These are phyloP conservation scores for Drosophila sproati DNA, from an alignment of 1,140 invertebrate species.

Conservation along the genomic window DNA sequence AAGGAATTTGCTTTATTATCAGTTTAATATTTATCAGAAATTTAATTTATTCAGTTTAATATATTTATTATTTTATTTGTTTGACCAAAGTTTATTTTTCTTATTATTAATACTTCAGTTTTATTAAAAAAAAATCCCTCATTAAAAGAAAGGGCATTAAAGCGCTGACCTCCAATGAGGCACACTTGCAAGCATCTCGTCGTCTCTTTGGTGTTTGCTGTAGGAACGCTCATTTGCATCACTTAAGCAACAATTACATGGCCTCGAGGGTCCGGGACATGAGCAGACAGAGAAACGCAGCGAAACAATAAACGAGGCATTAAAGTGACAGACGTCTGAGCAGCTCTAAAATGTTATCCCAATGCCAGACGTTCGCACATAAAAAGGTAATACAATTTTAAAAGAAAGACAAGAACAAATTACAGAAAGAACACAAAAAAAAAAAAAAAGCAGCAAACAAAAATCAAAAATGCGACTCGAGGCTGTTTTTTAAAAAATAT, in stretches of 20 bases:
- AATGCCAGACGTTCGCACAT: constrained; percentile 45
- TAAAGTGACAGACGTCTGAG: constrained; percentile 43
- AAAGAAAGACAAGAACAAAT: constrained; percentile 1
- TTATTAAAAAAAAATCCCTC: no score
- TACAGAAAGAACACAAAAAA: constrained; percentile 7
- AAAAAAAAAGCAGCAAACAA: neutral
- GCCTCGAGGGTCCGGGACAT: constrained; percentile 37
- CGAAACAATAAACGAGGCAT: constrained; percentile 56
- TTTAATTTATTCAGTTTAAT: neutral
- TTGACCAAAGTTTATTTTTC: neutral
- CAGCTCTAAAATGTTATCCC: neutral
- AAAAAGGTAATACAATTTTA: constrained; percentile 52
- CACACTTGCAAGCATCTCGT: neutral
- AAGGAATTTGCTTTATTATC: no score
- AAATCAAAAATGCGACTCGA: constrained; percentile 53
- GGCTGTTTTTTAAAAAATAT: constrained; percentile 26
- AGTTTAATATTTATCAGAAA: neutral
- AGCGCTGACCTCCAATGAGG: neutral
- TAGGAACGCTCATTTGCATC: constrained; percentile 61
- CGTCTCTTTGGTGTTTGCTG: constrained; percentile 31
- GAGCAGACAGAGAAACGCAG: constrained; percentile 10
- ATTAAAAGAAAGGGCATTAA: constrained; percentile 3
- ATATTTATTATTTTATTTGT: neutral
- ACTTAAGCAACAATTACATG: constrained; percentile 67
- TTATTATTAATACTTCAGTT: neutral